Evolutionary conservation across 2,797 vertebrate species (phyloP), one percentile per base, ranked within the genome.

Genomic region (Phoxinus dragarum): DNA sequence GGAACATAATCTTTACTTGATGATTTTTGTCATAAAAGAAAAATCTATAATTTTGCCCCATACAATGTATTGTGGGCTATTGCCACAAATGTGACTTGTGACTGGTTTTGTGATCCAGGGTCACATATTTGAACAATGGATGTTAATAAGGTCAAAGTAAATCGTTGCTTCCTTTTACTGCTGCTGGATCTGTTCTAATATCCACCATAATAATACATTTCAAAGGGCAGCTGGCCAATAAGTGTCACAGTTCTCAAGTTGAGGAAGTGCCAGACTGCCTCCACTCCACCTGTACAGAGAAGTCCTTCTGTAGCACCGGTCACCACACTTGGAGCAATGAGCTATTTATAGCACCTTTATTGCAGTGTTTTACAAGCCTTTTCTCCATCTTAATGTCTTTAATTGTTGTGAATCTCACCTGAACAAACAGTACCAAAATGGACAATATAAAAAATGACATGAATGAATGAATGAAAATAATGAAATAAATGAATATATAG

Each of bases 221-320:
- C 8, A 74, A 64, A 38, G 81, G 52, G 54, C 81, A 82, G 69
- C 54, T 82, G 56, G 54, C 23, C 59, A 75, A 67, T 77, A 84
- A 34, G 82, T 77, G 47, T 68, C 36, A 56, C 11, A 0, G 73
- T 34, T 84, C 72, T 77, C 31, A 38, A 54, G 59, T 64, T 42
- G 47, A 56, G 36, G 61, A 59, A 76, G 42, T 40, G 72, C 21
- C 72, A 76, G 16, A 84, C 23, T 38, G 21, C 59, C 47, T 64
- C 10, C 10, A 0, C 71, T 67, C 14, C 81, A 75, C 82, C 82
- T 84, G 59, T 27, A 83, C 21, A 31, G 72, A 84, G 74, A 84
- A 23, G 40, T 27, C 38, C 27, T 79, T 40, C 66, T 71, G 17
- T 14, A 79, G 52, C 17, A 23, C 56, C 2, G n/a, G 54, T 67